Conservation (phyloP, 92 coral and sea anemone species). For the Bergia puertoricense region DNA sequence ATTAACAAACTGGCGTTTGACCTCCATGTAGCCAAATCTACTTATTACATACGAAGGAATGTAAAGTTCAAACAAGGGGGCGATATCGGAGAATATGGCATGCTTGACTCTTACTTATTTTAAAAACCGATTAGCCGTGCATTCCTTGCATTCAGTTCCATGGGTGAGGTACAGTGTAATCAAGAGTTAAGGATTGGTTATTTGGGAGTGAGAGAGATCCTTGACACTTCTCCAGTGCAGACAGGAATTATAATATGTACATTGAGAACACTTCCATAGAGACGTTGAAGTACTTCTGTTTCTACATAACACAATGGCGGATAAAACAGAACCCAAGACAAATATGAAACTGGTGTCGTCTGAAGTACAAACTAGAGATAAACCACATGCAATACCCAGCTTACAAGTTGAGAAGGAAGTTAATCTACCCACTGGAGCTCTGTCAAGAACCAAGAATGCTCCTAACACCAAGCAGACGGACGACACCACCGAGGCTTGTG, state of each 20-base stretch:
- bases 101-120: background rate
- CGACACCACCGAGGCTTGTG: conserved; percentile 9
- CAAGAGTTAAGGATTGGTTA: background rate
- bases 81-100: background rate
- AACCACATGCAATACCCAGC: background rate
- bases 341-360: background rate
- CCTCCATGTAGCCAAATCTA: background rate
- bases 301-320: background rate
- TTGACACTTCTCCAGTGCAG: background rate
- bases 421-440: background rate
- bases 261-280: background rate
- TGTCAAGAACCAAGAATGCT: background rate
- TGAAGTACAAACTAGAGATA: background rate
- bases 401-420: background rate
- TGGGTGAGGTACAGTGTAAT: background rate
- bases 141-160: conserved; percentile 2
- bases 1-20: background rate
- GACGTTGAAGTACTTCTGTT: background rate
- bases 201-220: background rate
- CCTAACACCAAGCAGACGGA: background rate
- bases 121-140: background rate
- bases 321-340: background rate
- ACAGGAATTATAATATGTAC: background rate
- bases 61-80: background rate
- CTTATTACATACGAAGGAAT: background rate